A percentile compares a stretch with the other conserved stretches of the same genome.
These are phyloP conservation scores for Orthosia incerta DNA, from an alignment of 2,888 invertebrate species.

Conservation along the genomic window DNA sequence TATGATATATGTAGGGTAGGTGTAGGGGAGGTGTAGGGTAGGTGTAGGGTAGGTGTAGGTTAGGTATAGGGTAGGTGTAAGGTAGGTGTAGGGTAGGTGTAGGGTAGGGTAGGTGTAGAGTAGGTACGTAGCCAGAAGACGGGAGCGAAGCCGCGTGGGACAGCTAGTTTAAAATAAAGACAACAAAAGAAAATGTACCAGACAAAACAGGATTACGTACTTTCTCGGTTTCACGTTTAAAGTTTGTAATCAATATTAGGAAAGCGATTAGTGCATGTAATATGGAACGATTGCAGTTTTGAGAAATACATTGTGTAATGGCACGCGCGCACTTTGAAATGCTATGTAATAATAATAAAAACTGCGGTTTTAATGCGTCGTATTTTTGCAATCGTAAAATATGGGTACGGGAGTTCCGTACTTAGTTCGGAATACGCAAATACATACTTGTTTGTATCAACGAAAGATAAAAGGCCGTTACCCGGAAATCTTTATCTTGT, in stretches of 20 bases:
- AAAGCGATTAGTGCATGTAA: slow-evolving; percentile 34
- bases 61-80: too few species aligned
- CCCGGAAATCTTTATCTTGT: slow-evolving; percentile 9
- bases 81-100: too few species aligned
- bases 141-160: too few species aligned
- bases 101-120: too few species aligned
- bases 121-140: too few species aligned
- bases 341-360: slow-evolving; percentile 16
- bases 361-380: slow-evolving; percentile 9
- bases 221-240: slow-evolving; percentile 5
- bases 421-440: not conserved
- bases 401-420: not conserved
- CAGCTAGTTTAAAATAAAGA: too few species aligned
- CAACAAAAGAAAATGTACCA: slow-evolving; percentile 3
- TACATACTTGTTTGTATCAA: not conserved
- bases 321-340: slow-evolving; percentile 1
- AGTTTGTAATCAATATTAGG: slow-evolving; percentile 32
- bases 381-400: not conserved
- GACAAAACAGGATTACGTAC: slow-evolving; percentile 11
- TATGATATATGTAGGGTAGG: too few species aligned
- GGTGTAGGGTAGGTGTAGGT: too few species aligned
- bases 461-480: not conserved
- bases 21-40: too few species aligned
- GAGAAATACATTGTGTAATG: slow-evolving; percentile 28
- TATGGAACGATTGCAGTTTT: slow-evolving; percentile 20